Evolutionary conservation across 2,888 invertebrate species (phyloP), one percentile per base, ranked within the genome.

Genomic region (Melolontha melolontha): DNA sequence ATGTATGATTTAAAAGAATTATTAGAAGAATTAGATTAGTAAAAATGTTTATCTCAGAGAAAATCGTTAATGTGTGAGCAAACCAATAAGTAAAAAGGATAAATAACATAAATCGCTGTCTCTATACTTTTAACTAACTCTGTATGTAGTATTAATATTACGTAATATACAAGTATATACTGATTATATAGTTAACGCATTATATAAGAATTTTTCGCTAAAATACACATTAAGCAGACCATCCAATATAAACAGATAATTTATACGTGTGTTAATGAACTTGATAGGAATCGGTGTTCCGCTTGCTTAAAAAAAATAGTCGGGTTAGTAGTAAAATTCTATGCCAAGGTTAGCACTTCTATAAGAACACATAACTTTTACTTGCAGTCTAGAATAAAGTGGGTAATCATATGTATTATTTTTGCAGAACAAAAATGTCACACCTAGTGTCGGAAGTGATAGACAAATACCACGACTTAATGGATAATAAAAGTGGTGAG

Each of bases 401-500:
- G 4, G 6, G 8, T 34, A 34, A 34, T 34, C 5, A 34, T 8
- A 10, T 34, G 34, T 34, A 1, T 34, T 34, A 6, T 34, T 64
- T 14, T 52, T 66, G 10, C 65, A 70, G 63, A 54, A 14, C 80
- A 79, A 78, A 72, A 83, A 92, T 92, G 91, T 87, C 86, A 73
- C 79, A 87, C 78, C 75, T 87, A 78, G 81, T 91, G 69, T 81
- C 82, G 77, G 84, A 83, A 77, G 79, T 91, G 73, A 86, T 89
- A 76, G 90, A 88, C 74, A 87, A 87, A 22, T 92, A 92, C 82
- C 87, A 88, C 76, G 92, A 94, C 80, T 80, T 94, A 69, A 92
- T 94, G 92, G 92, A 93, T 81, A 93, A 94, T 80, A 90, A 92
- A 83, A 93, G 94, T 80, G 82, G 82, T 82, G 75, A 80, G 81